Conservation (phyloP, 1,140 invertebrate genomes). For the Drosophila ogumai region DNA sequence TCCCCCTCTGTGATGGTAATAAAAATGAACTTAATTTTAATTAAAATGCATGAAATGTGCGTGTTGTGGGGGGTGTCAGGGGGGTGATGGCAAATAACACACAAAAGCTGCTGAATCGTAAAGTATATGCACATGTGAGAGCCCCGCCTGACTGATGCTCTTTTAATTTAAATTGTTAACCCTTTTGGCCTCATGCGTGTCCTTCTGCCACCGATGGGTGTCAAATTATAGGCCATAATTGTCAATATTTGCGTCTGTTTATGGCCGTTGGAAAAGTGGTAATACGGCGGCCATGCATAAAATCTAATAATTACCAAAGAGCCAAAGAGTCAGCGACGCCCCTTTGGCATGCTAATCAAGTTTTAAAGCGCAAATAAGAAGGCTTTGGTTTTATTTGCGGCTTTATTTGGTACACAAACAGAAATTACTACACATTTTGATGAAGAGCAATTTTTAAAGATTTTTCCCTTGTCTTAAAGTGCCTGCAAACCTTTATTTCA, state of each 20-base stretch:
- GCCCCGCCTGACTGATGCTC: conserved; percentile 16
- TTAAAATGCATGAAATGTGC: conserved; percentile 80
- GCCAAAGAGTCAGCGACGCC: conserved; percentile 19
- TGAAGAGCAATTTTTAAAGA: neutral
- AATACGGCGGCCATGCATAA: conserved; percentile 60
- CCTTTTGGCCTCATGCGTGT: conserved; percentile 59
- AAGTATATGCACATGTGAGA: conserved; percentile 37
- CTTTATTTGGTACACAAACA: conserved; percentile 22
- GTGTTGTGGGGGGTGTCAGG: conserved; percentile 26
- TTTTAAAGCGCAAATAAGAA: conserved; percentile 57
- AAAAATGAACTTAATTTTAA: conserved; percentile 84
- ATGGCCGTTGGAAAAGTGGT: conserved; percentile 25
- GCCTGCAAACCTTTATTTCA: neutral
- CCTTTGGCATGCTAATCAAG: conserved; percentile 73
- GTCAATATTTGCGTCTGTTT: conserved; percentile 76
- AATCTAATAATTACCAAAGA: conserved; percentile 73
- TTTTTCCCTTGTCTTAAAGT: neutral
- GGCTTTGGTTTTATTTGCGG: conserved; percentile 41
- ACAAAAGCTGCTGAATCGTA: conserved; percentile 68
- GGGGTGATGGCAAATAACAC: conserved; percentile 17
- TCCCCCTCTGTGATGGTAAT: conserved; percentile 46
- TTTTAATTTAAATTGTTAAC: conserved; percentile 78
- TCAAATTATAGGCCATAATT: conserved; percentile 82
- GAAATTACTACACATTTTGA: neutral
- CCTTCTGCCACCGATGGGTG: conserved; percentile 65